These are phyloP conservation scores for Drosophila athabasca DNA, from an alignment of 1,140 invertebrate species.

Conservation along the genomic window DNA sequence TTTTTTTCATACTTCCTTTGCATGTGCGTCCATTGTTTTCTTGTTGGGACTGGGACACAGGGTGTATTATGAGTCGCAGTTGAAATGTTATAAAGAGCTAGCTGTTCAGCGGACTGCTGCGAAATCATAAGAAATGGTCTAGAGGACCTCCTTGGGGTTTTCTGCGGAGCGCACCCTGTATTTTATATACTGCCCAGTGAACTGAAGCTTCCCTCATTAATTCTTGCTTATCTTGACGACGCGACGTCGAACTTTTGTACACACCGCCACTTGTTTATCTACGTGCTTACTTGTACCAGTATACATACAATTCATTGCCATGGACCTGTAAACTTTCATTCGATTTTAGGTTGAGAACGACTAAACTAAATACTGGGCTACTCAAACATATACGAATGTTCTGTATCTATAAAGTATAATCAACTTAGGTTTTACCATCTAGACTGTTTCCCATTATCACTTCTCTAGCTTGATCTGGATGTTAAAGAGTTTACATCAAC, in stretches of 20 bases:
- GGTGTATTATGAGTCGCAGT: constrained; percentile 24
- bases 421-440: too few species aligned
- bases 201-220: constrained; percentile 59
- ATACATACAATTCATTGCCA: too few species aligned
- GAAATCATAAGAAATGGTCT: too few species aligned
- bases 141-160: neutral
- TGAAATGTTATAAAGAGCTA: too few species aligned
- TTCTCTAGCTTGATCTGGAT: too few species aligned
- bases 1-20: constrained; percentile 5
- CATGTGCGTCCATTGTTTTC: constrained; percentile 55
- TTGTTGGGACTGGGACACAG: constrained; percentile 49
- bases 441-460: too few species aligned
- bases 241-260: constrained; percentile 43
- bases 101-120: too few species aligned
- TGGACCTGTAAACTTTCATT: neutral
- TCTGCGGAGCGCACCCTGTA: constrained; percentile 28
- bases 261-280: constrained; percentile 59
- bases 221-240: constrained; percentile 70
- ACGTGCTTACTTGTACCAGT: constrained; percentile 43
- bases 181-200: constrained; percentile 34
- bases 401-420: neutral
- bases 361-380: neutral
- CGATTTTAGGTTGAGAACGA: neutral
- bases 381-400: neutral
- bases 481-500: too few species aligned